Evolutionary conservation across 2,113 vertebrate species (phyloP).

Genomic region (Saccopteryx leptura): DNA sequence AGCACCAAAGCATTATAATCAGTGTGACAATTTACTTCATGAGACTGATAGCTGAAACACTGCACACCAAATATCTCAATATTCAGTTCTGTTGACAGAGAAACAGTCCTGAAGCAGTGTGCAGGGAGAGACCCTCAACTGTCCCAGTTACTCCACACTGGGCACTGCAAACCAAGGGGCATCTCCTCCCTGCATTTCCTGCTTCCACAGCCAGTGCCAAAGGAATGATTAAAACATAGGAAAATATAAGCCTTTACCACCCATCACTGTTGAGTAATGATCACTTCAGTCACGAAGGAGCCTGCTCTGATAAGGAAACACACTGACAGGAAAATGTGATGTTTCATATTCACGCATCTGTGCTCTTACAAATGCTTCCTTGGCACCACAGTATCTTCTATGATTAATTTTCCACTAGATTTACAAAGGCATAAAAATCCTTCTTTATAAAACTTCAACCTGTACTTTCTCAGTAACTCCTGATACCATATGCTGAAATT

Average conservation of each 20-base stretch:
- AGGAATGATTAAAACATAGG: not conserved
- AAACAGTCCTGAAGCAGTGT: not conserved
- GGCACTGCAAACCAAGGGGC: not conserved
- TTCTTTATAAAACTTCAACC: constrained; percentile 55
- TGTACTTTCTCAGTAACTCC: constrained; percentile 64
- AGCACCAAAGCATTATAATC: not conserved
- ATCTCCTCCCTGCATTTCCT: not conserved
- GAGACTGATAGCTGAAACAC: not conserved
- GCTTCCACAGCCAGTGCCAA: constrained; percentile 2
- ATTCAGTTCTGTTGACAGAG: not conserved
- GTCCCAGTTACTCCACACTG: not conserved
- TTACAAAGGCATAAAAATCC: constrained; percentile 66
- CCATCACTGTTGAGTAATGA: not conserved
- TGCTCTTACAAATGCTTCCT: constrained; percentile 51
- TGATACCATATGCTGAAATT: constrained; percentile 53
- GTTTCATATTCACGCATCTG: constrained; percentile 62
- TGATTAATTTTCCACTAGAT: constrained; percentile 78
- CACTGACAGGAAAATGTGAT: constrained; percentile 56
- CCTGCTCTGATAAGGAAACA: not conserved
- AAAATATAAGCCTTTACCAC: constrained; percentile 1
- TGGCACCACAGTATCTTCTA: constrained; percentile 25
- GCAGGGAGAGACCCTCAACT: not conserved
- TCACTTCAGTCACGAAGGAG: constrained; percentile 39
- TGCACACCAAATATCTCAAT: not conserved
- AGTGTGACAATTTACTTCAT: not conserved